Evolutionary conservation across 2,888 invertebrate species (phyloP).

Genomic region (Eurois occulta): DNA sequence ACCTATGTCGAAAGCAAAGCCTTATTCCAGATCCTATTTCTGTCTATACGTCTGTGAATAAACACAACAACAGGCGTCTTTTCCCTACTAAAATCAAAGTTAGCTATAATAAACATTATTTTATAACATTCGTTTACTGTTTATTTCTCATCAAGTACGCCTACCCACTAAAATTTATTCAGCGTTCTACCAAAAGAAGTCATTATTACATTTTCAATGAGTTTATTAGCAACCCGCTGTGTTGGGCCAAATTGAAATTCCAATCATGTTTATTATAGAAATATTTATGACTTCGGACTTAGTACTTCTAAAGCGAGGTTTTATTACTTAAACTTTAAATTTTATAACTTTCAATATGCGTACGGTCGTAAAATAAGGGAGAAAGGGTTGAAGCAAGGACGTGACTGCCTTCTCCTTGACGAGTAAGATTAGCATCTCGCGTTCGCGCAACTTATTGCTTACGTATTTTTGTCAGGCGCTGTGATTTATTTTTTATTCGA

Average conservation of each 20-base stretch:
- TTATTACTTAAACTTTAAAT: slow-evolving; percentile 63
- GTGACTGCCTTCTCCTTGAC: slow-evolving; percentile 62
- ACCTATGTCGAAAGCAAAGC: not conserved
- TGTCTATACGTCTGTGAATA: not conserved
- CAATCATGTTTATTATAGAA: slow-evolving; percentile 64
- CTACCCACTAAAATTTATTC: slow-evolving; percentile 21
- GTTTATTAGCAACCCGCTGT: slow-evolving; percentile 42
- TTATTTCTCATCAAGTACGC: slow-evolving; percentile 28
- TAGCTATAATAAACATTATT: slow-evolving; percentile 7
- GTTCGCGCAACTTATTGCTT: slow-evolving; percentile 57
- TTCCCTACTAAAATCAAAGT: slow-evolving; percentile 4
- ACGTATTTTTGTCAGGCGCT: slow-evolving; percentile 62
- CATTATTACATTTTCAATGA: slow-evolving; percentile 36
- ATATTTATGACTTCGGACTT: slow-evolving; percentile 62
- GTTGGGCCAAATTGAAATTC: slow-evolving; percentile 57
- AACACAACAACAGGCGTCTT: not conserved
- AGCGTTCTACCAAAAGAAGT: slow-evolving; percentile 18
- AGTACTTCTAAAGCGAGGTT: slow-evolving; percentile 53
- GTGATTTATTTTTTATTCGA: slow-evolving; percentile 40
- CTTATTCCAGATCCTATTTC: not conserved
- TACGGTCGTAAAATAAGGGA: slow-evolving; percentile 55
- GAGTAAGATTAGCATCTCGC: slow-evolving; percentile 58
- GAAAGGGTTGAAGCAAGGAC: slow-evolving; percentile 53
- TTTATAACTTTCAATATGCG: slow-evolving; percentile 65
- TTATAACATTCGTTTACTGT: slow-evolving; percentile 16